A percentile compares a stretch with the other conserved stretches of the same genome.
Evolutionary conservation across 2,888 invertebrate genomes (phyloP).

Genomic region (Melieria crassipennis): DNA sequence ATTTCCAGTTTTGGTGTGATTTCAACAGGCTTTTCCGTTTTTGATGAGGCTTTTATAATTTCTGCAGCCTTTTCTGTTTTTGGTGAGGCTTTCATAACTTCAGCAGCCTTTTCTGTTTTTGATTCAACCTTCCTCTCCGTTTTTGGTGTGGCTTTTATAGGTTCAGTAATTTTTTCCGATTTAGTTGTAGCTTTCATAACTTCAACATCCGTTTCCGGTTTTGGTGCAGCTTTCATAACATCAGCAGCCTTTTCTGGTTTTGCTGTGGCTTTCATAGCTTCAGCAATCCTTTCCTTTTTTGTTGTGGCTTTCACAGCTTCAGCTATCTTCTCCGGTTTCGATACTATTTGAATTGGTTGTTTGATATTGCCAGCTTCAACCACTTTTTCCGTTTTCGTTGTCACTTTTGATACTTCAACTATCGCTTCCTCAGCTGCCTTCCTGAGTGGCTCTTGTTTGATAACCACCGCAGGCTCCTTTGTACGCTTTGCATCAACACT

Average conservation of each 20-base stretch:
- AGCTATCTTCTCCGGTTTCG: slow-evolving; percentile 17
- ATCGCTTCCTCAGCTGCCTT: too few relatives aligned
- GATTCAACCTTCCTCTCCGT: background rate
- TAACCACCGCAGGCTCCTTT: too few relatives aligned
- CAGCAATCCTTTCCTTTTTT: slow-evolving; percentile 25
- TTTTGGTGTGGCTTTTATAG: background rate
- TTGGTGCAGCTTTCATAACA: slow-evolving; percentile 36
- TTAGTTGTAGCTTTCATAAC: background rate
- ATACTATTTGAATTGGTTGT: slow-evolving; percentile 28
- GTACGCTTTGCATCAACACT: too few relatives aligned
- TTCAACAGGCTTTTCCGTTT: too few relatives aligned
- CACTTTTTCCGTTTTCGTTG: background rate
- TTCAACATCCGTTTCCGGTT: slow-evolving; percentile 1
- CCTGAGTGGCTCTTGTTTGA: too few relatives aligned
- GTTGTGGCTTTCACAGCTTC: slow-evolving; percentile 16
- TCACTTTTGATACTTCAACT: background rate
- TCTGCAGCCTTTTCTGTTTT: background rate
- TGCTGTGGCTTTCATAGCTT: slow-evolving; percentile 41
- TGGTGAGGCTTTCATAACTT: background rate
- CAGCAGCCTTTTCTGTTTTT: background rate
- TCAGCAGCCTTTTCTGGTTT: background rate
- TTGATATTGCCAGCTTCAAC: slow-evolving; percentile 22
- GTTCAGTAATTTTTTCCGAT: background rate
- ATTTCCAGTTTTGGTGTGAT: too few relatives aligned
- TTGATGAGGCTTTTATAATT: background rate